phyloP scores from a whole-genome alignment of 2,888 invertebrate genomes.

The Rapana venosa region DNA sequence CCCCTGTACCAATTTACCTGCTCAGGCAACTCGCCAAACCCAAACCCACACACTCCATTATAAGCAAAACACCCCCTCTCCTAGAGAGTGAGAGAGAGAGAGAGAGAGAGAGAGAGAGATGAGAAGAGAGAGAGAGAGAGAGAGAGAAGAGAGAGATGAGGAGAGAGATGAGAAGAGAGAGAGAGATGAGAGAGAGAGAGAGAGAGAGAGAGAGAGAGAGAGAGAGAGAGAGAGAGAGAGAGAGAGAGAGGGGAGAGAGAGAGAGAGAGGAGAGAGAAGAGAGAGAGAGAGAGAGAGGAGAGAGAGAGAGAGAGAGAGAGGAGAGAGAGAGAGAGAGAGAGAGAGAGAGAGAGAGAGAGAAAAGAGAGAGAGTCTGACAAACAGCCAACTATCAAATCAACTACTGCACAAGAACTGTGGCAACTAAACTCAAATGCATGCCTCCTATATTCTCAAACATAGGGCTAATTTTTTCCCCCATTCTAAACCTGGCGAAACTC shows the following conservation, averaged over 20 bases:
- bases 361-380: too few relatives aligned
- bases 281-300: too few relatives aligned
- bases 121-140: background rate
- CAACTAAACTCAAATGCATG: too few relatives aligned
- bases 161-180: background rate
- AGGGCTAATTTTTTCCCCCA: too few relatives aligned
- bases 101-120: background rate
- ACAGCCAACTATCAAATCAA: too few relatives aligned
- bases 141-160: background rate
- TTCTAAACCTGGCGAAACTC: too few relatives aligned
- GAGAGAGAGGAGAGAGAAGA: background rate
- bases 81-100: too few relatives aligned
- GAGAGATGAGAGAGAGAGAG: background rate
- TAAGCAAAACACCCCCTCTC: too few relatives aligned
- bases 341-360: background rate
- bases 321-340: background rate
- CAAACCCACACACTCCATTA: too few relatives aligned
- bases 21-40: background rate
- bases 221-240: background rate
- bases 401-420: too few relatives aligned
- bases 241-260: too few relatives aligned
- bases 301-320: background rate
- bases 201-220: background rate
- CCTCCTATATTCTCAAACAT: too few relatives aligned
- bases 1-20: slow-evolving; percentile 20